A percentile compares a stretch with the other conserved stretches of the same genome.
phyloP scores from a whole-genome alignment of 2,113 vertebrate species.

The Crotalus helleri region DNA sequence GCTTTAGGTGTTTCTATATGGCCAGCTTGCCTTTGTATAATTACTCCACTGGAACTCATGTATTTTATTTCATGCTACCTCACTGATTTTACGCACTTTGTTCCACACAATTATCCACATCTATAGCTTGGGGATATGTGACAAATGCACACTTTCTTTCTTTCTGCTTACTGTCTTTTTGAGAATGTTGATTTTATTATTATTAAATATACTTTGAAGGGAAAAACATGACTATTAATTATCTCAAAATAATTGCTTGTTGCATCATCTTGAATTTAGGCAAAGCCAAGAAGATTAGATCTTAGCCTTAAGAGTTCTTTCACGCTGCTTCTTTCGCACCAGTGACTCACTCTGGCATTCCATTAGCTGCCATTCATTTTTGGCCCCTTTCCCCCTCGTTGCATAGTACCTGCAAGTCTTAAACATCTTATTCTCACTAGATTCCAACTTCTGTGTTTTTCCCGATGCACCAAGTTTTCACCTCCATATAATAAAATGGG shows the following conservation, averaged over 20 bases:
- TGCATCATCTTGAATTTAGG: background rate
- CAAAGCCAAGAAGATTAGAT: background rate
- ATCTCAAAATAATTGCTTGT: background rate
- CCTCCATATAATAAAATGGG: background rate
- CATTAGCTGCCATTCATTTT: background rate
- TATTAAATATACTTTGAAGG: background rate
- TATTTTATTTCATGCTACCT: background rate
- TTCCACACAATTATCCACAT: background rate
- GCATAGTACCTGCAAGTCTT: background rate
- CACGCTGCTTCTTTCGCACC: background rate
- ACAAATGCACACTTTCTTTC: too few species aligned
- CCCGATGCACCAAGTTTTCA: background rate
- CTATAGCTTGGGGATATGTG: background rate
- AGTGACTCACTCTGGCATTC: background rate
- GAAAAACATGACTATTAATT: background rate
- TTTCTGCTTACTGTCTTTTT: background rate
- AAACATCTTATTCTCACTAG: background rate
- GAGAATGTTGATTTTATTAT: background rate
- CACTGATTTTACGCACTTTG: background rate
- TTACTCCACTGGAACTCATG: background rate
- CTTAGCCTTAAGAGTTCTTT: background rate
- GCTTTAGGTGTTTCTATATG: background rate
- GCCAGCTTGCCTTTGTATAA: background rate
- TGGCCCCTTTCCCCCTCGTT: background rate
- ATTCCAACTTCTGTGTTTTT: background rate